Evolutionary conservation across 2,113 vertebrate genomes (phyloP).

Genomic region (Mandrillus leucophaeus): DNA sequence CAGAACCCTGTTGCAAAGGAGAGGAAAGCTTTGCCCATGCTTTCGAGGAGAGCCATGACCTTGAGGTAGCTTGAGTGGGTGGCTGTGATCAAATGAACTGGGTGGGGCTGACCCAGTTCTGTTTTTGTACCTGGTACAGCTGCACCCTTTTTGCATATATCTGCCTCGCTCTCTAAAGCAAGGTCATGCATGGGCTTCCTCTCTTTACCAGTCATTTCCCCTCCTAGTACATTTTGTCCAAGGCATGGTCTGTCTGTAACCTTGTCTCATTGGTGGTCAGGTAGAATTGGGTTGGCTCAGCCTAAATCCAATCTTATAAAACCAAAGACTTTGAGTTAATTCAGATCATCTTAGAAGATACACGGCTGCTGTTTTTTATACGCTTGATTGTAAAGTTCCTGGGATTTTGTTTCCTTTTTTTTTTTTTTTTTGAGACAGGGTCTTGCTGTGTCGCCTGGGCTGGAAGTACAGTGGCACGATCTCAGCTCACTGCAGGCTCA

Average conservation of each 20-base stretch:
- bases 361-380: neutral
- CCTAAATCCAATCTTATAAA: neutral
- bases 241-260: neutral
- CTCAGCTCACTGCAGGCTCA: too few species aligned
- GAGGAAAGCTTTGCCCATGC: neutral
- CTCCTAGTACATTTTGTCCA: neutral
- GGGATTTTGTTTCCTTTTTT: neutral
- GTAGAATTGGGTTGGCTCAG: constrained; percentile 6
- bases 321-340: neutral
- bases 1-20: neutral
- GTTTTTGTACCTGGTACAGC: constrained; percentile 54
- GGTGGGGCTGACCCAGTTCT: constrained; percentile 21
- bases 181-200: constrained; percentile 4
- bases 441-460: too few species aligned
- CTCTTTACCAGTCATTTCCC: neutral
- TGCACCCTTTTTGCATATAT: constrained; percentile 19
- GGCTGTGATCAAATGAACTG: neutral
- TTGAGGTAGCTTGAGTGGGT: constrained; percentile 30
- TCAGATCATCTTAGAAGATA: constrained; percentile 6
- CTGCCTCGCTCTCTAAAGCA: neutral
- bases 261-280: neutral
- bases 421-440: too few species aligned
- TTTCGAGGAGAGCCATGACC: constrained; percentile 39
- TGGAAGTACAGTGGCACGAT: too few species aligned
- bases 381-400: neutral